These are phyloP conservation scores for Phoebastria nigripes DNA, from an alignment of 2,797 vertebrate genomes.

Conservation along the genomic window DNA sequence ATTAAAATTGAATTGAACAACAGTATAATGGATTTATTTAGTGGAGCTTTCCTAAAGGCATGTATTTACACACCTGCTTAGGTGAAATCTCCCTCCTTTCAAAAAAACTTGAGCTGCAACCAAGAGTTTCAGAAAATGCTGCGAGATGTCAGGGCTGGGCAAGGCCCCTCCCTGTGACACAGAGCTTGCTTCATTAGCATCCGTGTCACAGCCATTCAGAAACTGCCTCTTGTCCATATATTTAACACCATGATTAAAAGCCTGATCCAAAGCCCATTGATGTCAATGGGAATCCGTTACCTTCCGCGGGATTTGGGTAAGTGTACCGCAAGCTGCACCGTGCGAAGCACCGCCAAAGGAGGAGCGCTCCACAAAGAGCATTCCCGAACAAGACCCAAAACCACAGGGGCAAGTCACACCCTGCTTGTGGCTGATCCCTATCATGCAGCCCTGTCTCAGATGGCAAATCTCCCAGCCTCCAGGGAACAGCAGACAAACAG, in stretches of 20 bases:
- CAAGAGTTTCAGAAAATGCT: background rate
- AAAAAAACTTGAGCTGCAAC: background rate
- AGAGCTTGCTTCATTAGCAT: rapidly evolving
- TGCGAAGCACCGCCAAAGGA: background rate
- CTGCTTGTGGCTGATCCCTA: background rate
- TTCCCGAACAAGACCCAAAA: background rate
- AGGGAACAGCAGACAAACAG: background rate
- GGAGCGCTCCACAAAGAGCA: background rate
- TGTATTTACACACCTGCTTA: background rate
- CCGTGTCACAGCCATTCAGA: background rate
- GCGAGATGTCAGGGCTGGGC: rapidly evolving
- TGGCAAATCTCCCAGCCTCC: background rate
- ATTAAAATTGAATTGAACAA: background rate
- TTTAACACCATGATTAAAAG: background rate
- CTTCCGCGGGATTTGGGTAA: background rate
- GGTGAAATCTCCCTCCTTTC: background rate
- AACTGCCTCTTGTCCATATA: background rate
- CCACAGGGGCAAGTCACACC: background rate
- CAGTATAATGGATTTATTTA: background rate
- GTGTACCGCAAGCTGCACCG: rapidly evolving
- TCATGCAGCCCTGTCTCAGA: background rate
- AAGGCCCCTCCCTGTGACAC: background rate
- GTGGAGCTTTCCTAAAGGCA: background rate
- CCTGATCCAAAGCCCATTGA: background rate
- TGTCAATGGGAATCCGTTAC: background rate